A percentile compares a stretch with the other conserved stretches of the same genome.
phyloP scores from a whole-genome alignment of 2,888 invertebrate species.

The Yponomeuta evonymella region DNA sequence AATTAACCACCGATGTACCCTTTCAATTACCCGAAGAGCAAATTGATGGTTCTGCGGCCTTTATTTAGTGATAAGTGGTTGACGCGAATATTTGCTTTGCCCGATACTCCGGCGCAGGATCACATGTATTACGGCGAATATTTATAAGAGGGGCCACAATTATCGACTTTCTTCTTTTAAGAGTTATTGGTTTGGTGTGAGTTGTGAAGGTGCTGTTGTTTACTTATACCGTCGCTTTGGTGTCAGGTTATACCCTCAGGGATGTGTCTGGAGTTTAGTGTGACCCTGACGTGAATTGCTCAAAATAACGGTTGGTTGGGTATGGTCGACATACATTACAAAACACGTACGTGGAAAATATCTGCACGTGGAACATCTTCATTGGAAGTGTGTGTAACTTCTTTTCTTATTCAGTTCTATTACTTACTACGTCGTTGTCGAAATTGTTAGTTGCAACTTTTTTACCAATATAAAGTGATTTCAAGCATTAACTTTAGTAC shows the following conservation, averaged over 20 bases:
- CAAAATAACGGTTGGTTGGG: too few species aligned
- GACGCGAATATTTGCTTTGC: constrained; percentile 13
- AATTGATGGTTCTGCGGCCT: constrained; percentile 19
- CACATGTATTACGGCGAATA: constrained; percentile 24
- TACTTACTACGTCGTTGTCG: too few species aligned
- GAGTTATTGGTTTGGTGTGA: constrained; percentile 1
- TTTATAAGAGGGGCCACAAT: not conserved
- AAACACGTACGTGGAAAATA: too few species aligned
- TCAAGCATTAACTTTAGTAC: too few species aligned
- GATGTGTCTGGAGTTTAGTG: not conserved
- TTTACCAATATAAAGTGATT: too few species aligned
- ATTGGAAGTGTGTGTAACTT: too few species aligned
- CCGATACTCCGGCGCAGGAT: constrained; percentile 24
- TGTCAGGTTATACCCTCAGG: not conserved
- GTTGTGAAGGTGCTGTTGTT: not conserved
- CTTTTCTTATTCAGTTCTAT: too few species aligned
- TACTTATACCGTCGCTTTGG: not conserved
- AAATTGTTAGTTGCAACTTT: too few species aligned
- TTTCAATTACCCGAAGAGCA: constrained; percentile 21
- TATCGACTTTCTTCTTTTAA: constrained; percentile 7
- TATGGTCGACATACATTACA: too few species aligned
- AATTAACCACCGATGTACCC: constrained; percentile 19
- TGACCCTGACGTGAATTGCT: too few species aligned
- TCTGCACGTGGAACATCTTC: too few species aligned
- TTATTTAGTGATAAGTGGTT: constrained; percentile 22